Evolutionary conservation across 2,888 invertebrate species (phyloP).

Genomic region (Matsumyia berberina): DNA sequence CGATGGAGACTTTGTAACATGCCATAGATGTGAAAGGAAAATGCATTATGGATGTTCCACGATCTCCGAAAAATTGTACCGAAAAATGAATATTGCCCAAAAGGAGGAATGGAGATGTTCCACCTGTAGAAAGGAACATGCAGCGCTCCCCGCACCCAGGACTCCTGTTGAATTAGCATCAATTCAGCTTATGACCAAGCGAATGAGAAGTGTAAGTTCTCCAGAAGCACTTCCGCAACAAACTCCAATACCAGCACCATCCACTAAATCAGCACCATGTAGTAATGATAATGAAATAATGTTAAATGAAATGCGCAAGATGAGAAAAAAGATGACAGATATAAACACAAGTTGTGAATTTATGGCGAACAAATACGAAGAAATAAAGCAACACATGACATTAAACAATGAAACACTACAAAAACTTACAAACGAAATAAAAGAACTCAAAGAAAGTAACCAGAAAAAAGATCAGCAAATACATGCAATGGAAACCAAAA

Average conservation of each 20-base stretch:
- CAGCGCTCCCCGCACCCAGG: too few species aligned
- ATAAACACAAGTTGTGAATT: conserved; percentile 31
- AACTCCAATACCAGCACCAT: background rate
- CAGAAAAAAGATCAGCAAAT: background rate
- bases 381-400: conserved; percentile 26
- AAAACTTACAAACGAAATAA: conserved; percentile 28
- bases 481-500: background rate
- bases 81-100: background rate
- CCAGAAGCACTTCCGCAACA: background rate
- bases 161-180: too few species aligned
- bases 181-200: too few species aligned
- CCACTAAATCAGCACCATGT: background rate
- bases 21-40: background rate
- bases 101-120: conserved; percentile 1
- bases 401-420: conserved; percentile 33
- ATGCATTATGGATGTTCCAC: background rate
- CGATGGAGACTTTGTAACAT: too few species aligned
- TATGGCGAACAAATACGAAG: conserved; percentile 40
- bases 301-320: conserved; percentile 14
- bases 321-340: conserved; percentile 29
- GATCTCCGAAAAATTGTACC: conserved; percentile 1
- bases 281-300: background rate
- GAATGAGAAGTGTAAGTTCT: conserved; percentile 11
- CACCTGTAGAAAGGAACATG: background rate
- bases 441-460: background rate